Percentiles rank a stretch among this genome's conserved stretches.
These are phyloP conservation scores for Dascillus cervinus DNA, from an alignment of 2,888 invertebrate species.

Conservation along the genomic window DNA sequence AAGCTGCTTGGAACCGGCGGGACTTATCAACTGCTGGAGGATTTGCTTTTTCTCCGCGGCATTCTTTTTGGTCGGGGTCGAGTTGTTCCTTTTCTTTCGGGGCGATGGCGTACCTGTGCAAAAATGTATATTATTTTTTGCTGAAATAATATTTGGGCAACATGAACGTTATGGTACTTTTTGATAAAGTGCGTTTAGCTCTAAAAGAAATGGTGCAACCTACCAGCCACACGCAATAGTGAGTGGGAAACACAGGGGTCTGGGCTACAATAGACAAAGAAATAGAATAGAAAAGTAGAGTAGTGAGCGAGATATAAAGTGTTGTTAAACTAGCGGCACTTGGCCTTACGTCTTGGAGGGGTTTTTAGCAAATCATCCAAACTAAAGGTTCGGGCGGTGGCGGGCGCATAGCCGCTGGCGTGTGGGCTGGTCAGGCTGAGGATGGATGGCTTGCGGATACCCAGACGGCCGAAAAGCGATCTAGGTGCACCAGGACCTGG, in stretches of 20 bases:
- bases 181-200: conserved; percentile 15
- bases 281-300: too few species aligned
- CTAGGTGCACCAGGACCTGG: conserved; percentile 51
- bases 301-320: conserved; percentile 14
- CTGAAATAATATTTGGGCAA: too few species aligned
- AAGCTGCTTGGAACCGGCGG: conserved; percentile 55
- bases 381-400: conserved; percentile 76
- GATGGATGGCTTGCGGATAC: conserved; percentile 82
- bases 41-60: conserved; percentile 70
- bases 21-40: conserved; percentile 67
- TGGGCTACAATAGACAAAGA: conserved; percentile 12
- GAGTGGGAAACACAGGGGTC: conserved; percentile 24
- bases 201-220: conserved; percentile 26
- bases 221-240: conserved; percentile 46
- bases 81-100: conserved; percentile 71
- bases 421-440: conserved; percentile 68
- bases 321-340: conserved; percentile 21
- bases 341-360: conserved; percentile 71
- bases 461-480: conserved; percentile 73
- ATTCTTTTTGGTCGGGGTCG: conserved; percentile 69
- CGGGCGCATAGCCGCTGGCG: conserved; percentile 45
- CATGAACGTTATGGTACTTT: too few species aligned
- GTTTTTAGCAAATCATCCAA: conserved; percentile 82
- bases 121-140: too few species aligned
- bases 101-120: conserved; percentile 75